Evolutionary conservation across 1,140 invertebrate species (phyloP).

Genomic region (Sminthurinus signatus): DNA sequence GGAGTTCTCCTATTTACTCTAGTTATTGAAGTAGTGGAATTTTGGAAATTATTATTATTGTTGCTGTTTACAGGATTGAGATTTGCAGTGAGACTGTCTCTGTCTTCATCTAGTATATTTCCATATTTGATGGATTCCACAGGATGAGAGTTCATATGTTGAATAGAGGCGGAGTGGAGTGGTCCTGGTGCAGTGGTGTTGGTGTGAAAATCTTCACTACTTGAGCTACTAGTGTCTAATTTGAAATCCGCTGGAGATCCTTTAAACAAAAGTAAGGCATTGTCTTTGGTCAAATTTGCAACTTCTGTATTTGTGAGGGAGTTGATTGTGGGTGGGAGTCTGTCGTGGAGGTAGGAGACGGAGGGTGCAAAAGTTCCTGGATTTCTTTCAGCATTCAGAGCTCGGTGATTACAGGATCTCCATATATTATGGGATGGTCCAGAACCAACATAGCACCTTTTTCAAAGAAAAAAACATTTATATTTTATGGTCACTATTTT

Average conservation of each 20-base stretch:
- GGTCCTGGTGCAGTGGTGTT: conserved; percentile 8
- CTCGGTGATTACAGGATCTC: conserved; percentile 31
- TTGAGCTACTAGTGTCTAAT: conserved; percentile 1
- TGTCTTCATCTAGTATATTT: conserved; percentile 5
- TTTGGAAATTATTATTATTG: too few relatives aligned
- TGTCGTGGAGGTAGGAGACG: conserved; percentile 35
- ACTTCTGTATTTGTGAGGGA: conserved; percentile 27
- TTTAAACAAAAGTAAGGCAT: conserved; percentile 29
- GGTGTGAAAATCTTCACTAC: not conserved
- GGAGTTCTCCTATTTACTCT: too few relatives aligned
- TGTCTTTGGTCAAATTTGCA: conserved; percentile 36
- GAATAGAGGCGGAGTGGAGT: not conserved
- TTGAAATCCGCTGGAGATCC: conserved; percentile 19
- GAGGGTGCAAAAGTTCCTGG: conserved; percentile 1
- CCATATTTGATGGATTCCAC: conserved; percentile 7
- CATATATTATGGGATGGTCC: conserved; percentile 35
- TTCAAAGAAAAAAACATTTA: not conserved
- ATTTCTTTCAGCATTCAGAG: conserved; percentile 1
- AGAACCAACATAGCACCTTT: conserved; percentile 37
- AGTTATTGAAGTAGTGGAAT: too few relatives aligned
- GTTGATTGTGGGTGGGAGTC: conserved; percentile 31
- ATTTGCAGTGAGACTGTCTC: not conserved
- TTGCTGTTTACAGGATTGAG: too few relatives aligned
- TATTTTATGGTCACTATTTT: not conserved
- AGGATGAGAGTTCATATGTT: not conserved